These are phyloP conservation scores for Polypterus senegalus DNA, from an alignment of 2,113 vertebrate species.

Conservation along the genomic window DNA sequence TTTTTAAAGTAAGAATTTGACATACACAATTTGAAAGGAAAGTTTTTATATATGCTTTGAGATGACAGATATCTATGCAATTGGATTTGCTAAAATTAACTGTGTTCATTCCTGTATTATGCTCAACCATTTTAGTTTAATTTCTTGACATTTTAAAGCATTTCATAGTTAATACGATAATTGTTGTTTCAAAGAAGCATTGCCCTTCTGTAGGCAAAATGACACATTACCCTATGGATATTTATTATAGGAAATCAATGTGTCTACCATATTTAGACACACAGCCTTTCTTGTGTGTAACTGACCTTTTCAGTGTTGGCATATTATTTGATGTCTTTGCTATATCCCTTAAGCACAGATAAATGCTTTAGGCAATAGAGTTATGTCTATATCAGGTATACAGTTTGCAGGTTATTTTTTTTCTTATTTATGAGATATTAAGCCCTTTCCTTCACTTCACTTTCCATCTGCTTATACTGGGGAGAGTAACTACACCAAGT, in stretches of 20 bases:
- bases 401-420: neutral
- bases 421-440: neutral
- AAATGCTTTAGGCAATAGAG: neutral
- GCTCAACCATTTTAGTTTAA: neutral
- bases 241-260: constrained; percentile 5
- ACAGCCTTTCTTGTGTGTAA: neutral
- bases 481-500: too few relatives aligned
- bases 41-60: too few relatives aligned
- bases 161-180: neutral
- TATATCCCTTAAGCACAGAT: neutral
- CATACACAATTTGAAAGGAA: too few relatives aligned
- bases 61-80: too few relatives aligned
- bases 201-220: constrained; percentile 3
- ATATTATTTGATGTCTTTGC: neutral
- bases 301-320: constrained; percentile 7
- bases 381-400: neutral
- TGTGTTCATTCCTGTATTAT: too few relatives aligned
- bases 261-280: constrained; percentile 4
- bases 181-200: neutral
- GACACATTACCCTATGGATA: constrained; percentile 9
- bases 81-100: too few relatives aligned
- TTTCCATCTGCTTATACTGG: too few relatives aligned
- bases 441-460: too few relatives aligned
- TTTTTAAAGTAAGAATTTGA: too few relatives aligned
- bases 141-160: neutral